Evolutionary conservation across 2,888 invertebrate species (phyloP).

Genomic region (Cephalotes varians): DNA sequence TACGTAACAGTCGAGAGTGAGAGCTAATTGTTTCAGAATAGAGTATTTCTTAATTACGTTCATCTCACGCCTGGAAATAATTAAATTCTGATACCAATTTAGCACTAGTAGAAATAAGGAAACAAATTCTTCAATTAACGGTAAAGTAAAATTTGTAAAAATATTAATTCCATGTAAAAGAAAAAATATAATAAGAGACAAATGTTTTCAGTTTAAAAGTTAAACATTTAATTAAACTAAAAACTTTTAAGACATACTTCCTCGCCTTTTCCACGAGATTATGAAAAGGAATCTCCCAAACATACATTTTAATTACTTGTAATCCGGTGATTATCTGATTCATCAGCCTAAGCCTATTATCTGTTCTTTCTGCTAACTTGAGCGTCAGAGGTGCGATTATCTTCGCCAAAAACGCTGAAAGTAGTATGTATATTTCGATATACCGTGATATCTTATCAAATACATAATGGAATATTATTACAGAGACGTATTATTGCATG

Average conservation of each 20-base stretch:
- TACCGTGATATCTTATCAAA: not conserved
- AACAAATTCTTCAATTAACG: not conserved
- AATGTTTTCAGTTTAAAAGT: not conserved
- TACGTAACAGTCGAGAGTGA: conserved; percentile 89
- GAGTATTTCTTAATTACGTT: conserved; percentile 85
- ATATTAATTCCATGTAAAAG: not conserved
- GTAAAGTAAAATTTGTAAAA: not conserved
- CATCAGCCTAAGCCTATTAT: conserved; percentile 95
- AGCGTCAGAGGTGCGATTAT: conserved; percentile 86
- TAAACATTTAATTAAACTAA: not conserved
- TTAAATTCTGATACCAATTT: not conserved
- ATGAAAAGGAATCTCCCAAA: conserved; percentile 94
- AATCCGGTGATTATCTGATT: conserved; percentile 95
- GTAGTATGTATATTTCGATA: not conserved
- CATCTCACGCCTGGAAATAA: conserved; percentile 85
- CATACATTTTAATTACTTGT: conserved; percentile 95
- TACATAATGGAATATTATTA: not conserved
- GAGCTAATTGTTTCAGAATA: conserved; percentile 87
- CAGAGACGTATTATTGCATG: not conserved
- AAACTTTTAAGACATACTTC: conserved; percentile 81
- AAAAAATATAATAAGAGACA: not conserved
- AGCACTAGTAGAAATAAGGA: not conserved
- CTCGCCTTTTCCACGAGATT: conserved; percentile 87
- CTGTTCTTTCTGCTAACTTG: conserved; percentile 92
- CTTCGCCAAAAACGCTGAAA: conserved; percentile 76